Evolutionary conservation across 2,797 vertebrate genomes (phyloP).

Genomic region (Manis pentadactyla): DNA sequence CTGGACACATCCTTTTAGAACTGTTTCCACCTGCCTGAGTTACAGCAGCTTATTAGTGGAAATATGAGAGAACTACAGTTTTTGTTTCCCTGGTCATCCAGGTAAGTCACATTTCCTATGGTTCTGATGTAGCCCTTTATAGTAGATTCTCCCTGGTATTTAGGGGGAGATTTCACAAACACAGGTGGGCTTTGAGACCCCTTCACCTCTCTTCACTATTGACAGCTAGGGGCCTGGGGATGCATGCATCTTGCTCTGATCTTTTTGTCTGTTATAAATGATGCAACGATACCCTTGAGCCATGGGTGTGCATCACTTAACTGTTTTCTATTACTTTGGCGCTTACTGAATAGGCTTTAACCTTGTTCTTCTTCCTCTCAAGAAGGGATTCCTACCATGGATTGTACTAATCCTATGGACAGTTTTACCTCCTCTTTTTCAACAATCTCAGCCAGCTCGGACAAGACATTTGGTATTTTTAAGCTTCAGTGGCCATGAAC

Average conservation of each 20-base stretch:
- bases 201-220: not conserved
- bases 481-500: not conserved
- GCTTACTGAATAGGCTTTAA: constrained; percentile 46
- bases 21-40: not conserved
- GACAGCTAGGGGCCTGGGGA: not conserved
- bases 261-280: not conserved
- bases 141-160: constrained; percentile 4
- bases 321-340: not conserved
- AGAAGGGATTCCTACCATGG: constrained; percentile 3
- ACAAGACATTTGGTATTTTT: constrained; percentile 34
- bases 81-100: not conserved
- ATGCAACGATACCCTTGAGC: not conserved
- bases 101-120: not conserved
- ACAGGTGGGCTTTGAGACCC: not conserved
- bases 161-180: not conserved
- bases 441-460: not conserved
- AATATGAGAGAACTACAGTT: not conserved
- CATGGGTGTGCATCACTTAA: not conserved
- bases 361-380: constrained; percentile 48
- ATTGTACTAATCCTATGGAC: constrained; percentile 5
- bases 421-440: not conserved
- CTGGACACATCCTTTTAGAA: constrained; percentile 36
- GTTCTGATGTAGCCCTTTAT: constrained; percentile 13
- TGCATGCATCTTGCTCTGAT: not conserved
- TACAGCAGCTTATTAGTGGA: constrained; percentile 35